phyloP scores from a whole-genome alignment of 1,140 invertebrate species.

The Drosophila erecta region DNA sequence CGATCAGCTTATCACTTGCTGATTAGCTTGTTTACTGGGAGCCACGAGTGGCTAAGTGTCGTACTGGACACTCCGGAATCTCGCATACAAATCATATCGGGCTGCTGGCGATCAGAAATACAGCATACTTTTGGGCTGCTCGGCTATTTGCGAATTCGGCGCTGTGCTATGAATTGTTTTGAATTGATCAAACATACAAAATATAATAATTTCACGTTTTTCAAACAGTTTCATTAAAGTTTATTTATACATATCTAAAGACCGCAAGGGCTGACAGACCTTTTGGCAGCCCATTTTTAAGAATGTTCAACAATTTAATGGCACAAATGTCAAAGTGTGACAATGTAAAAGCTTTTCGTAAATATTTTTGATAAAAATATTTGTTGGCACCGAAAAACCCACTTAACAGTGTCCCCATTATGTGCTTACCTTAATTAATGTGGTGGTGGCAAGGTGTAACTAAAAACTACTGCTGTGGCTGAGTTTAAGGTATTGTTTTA shows the following conservation, averaged over 20 bases:
- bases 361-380: not conserved
- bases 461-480: not conserved
- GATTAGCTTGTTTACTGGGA: conserved; percentile 34
- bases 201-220: too few species aligned
- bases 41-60: not conserved
- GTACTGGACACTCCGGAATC: conserved; percentile 7
- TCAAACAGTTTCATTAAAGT: too few species aligned
- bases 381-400: conserved; percentile 9
- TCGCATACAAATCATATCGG: not conserved
- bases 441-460: not conserved
- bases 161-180: too few species aligned
- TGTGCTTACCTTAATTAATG: not conserved
- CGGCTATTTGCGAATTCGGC: not conserved
- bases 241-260: not conserved
- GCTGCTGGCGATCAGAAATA: not conserved
- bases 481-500: not conserved
- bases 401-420: not conserved
- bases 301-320: conserved; percentile 3
- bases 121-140: conserved; percentile 25
- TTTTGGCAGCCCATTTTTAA: conserved; percentile 17
- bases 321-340: conserved; percentile 19
- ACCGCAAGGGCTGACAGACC: conserved; percentile 49
- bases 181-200: too few species aligned
- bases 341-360: conserved; percentile 2
- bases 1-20: conserved; percentile 31